Evolutionary conservation across 2,113 vertebrate species (phyloP).

Genomic region (human): DNA sequence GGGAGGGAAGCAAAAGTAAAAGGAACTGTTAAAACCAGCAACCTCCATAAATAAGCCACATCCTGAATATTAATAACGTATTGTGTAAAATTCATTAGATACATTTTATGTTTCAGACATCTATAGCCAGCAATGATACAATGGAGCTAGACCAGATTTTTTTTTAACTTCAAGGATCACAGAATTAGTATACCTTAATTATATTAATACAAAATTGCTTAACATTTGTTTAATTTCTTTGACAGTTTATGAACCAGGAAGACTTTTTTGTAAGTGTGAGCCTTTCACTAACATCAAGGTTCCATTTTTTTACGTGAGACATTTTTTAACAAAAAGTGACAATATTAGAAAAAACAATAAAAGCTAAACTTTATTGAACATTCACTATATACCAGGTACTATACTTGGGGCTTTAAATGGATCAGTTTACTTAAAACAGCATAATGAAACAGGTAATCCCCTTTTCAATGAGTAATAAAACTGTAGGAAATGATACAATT

Average conservation of each 20-base stretch:
- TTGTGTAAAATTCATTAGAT: not conserved
- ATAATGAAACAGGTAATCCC: not conserved
- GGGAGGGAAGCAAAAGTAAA: not conserved
- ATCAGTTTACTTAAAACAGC: not conserved
- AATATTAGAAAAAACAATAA: not conserved
- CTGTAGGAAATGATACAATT: not conserved
- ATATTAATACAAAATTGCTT: not conserved
- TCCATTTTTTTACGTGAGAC: not conserved
- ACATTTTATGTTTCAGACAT: not conserved
- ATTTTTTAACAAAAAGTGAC: conserved; percentile 11
- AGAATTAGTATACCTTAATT: not conserved
- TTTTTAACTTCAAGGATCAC: not conserved
- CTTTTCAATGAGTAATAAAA: conserved; percentile 21
- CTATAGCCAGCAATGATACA: not conserved
- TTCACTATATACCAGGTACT: not conserved
- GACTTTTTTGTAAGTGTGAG: not conserved
- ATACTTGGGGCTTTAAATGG: not conserved
- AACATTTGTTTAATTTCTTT: not conserved
- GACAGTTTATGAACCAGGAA: not conserved
- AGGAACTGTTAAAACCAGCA: not conserved
- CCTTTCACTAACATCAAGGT: not conserved
- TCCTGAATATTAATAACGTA: not conserved
- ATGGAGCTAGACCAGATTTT: not conserved
- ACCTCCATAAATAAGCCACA: not conserved
- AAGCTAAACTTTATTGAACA: not conserved